Base-by-base conservation (phyloP, 2,113 vertebrate genomes). In the Oceanodroma tethys region DNA sequence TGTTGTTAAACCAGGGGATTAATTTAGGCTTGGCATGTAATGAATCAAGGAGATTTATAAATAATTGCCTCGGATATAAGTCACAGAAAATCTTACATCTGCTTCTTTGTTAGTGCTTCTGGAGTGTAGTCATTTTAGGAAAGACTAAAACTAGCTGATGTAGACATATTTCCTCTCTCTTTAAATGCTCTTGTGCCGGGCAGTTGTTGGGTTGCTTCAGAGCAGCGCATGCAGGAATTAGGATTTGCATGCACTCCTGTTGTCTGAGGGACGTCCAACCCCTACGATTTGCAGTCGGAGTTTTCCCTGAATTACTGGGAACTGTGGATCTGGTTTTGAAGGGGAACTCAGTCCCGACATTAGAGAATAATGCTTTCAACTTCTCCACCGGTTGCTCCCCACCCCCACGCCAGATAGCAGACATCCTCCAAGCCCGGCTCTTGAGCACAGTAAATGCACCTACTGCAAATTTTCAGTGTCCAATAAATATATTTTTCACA, bases 51-150 rank as follows among this genome's bases (percentile, higher is more conserved):
- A 85, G 43, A 82, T 96, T 94, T 97, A 95, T 91, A 97, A 96
- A 96, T 95, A 95, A 97, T 93, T 97, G 92, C 90, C 58, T 94
- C 1, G 1, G 70, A 80, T 90, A 95, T 83, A 97, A 95, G 89
- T 94, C 91, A 93, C 74, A 96, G 81, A 96, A 88, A 88, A 85
- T 95, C 93, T 94, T 96, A 70, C 94, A 97, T 96, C 95, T 97
- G 94, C 68, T 91, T 91, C 91, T 97, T 96, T 97, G 94, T 95
- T 96, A 90, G 89, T 56, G 68, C 85, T 97, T 96, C 75, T 97
- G 89, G 68, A 94, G 93, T 59, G 63, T 11, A 88, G 93, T 96
- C 63, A 87, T 95, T 97, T 97, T 62, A 71, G 92, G 94, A 97
- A 96, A 91, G 84, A 63, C 62, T 79, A 43, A 89, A 95, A 94